Evolutionary conservation across 2,113 vertebrate genomes (phyloP), one percentile per base, ranked within the genome.

Genomic region (Natator depressus): DNA sequence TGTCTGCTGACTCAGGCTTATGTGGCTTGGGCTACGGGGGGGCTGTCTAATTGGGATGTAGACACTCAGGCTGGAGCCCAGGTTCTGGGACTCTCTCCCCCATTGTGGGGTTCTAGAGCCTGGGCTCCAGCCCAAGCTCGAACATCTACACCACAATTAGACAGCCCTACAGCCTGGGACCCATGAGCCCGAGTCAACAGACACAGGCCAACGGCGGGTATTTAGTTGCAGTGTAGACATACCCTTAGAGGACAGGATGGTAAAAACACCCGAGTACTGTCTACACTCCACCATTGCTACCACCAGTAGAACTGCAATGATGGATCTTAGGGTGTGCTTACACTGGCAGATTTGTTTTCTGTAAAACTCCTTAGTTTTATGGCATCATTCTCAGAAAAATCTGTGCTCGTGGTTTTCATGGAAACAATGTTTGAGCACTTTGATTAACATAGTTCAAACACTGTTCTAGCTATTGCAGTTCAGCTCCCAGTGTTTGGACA

Each of bases 271-370:
- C 91, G 78, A 53, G n/a, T 72, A n/a, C 19, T 92, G 3, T 27
- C 29, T 92, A 5, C 8, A 1, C 35, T 59, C 0, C 14, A 50
- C 42, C 17, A 4, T 10, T 82, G 35, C 84, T 47, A 47, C 25
- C 0, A 0, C 35, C 24, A 27, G 12, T 46, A 13, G 10, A n/a
- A 9, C 65, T 38, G 65, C 65, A 38, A 4, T 76, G n/a, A n/a
- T 25, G 57, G 24, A 5, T 80, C 91, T 91, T 9, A 72, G 78
- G 0, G 14, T 78, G 27, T 47, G 25, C 13, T 47, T 78, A 27
- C 42, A 47, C 25, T 29, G 38, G 38, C 75, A 47, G 46, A 27
- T 47, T 25, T 47, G 29, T 47, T 29, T 76, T 47, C 2, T 25
- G 47, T 72, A 72, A 38, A 72, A 38, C 65, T 38, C 19, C n/a